Evolutionary conservation across 2,797 vertebrate species (phyloP).

Genomic region (Caiman crocodilus): DNA sequence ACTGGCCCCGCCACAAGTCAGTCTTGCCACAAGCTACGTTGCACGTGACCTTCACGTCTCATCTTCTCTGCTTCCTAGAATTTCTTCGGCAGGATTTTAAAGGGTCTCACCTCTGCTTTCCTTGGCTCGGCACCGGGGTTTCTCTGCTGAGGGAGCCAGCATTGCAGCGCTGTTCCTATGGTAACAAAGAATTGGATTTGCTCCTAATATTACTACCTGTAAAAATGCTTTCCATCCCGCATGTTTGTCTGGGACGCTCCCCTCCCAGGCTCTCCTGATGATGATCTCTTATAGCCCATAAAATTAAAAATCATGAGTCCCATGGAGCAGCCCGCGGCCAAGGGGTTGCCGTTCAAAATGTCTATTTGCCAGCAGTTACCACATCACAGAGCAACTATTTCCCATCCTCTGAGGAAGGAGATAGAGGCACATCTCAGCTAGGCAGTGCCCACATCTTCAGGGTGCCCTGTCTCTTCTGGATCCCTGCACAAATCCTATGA

Average conservation of each 20-base stretch:
- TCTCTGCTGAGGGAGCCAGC: neutral
- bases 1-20: too few species aligned
- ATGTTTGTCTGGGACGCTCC: neutral
- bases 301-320: fast-evolving
- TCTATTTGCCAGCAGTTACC: fast-evolving
- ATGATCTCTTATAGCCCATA: neutral
- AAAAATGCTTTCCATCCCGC: neutral
- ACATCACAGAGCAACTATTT: neutral
- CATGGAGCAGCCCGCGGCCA: neutral
- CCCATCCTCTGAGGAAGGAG: fast-evolving
- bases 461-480: neutral
- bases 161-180: neutral
- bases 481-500: neutral
- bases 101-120: constrained; percentile 17
- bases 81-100: neutral
- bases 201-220: neutral
- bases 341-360: neutral
- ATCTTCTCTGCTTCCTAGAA: neutral
- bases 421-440: fast-evolving
- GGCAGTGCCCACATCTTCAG: fast-evolving
- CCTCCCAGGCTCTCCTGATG: neutral
- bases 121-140: fast-evolving
- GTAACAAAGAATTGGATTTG: neutral
- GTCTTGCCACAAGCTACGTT: constrained; percentile 25
- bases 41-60: neutral